phyloP scores from a whole-genome alignment of 1,140 invertebrate species.

The Brachionus sp. region DNA sequence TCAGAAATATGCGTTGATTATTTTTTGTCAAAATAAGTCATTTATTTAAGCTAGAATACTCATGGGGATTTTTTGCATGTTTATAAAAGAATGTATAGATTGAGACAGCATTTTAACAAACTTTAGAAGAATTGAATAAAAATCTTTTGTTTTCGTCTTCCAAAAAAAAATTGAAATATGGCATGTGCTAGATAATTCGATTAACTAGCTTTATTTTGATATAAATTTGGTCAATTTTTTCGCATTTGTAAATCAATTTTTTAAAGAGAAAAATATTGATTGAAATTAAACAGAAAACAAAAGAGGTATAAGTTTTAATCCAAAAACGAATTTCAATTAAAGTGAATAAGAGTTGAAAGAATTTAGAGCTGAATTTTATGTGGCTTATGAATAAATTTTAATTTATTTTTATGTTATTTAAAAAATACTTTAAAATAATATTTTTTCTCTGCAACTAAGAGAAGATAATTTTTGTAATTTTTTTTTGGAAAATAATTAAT shows the following conservation, averaged over 20 bases:
- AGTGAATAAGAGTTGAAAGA: not conserved
- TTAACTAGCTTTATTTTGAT: not conserved
- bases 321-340: not conserved
- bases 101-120: not conserved
- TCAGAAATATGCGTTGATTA: not conserved
- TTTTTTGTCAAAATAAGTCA: not conserved
- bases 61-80: slow-evolving; percentile 20
- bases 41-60: not conserved
- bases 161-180: slow-evolving; percentile 21
- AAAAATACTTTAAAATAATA: too few relatives aligned
- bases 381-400: too few relatives aligned
- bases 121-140: not conserved
- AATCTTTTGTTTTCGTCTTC: not conserved
- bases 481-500: not conserved
- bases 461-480: too few relatives aligned
- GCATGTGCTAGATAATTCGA: slow-evolving; percentile 23
- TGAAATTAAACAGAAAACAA: slow-evolving; percentile 15
- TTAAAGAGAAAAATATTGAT: not conserved
- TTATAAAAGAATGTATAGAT: not conserved
- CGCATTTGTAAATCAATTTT: not conserved
- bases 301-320: not conserved
- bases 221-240: slow-evolving; percentile 7
- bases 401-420: too few relatives aligned
- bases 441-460: too few relatives aligned
- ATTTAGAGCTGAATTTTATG: not conserved